A percentile compares a stretch with the other conserved stretches of the same genome.
These are phyloP conservation scores for Euplagia quadripunctaria DNA, from an alignment of 2,888 invertebrate species.

Conservation along the genomic window DNA sequence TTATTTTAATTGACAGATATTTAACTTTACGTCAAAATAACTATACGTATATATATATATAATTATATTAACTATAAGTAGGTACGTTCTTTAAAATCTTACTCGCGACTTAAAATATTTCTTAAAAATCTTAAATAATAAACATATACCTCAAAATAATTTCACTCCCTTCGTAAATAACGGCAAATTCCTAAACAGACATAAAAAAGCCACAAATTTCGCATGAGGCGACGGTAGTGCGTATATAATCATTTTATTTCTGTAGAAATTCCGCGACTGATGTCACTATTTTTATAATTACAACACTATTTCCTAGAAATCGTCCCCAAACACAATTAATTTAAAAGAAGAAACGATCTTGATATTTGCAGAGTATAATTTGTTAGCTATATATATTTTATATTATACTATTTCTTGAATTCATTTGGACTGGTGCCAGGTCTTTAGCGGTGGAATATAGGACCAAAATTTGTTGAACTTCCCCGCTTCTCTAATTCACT, in stretches of 20 bases:
- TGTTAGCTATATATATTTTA: conserved; percentile 50
- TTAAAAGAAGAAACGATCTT: conserved; percentile 44
- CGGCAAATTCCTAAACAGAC: conserved; percentile 24
- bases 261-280: conserved; percentile 43
- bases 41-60: too few relatives aligned
- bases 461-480: conserved; percentile 46
- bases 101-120: neutral
- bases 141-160: conserved; percentile 5
- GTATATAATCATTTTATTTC: conserved; percentile 47
- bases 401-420: conserved; percentile 46
- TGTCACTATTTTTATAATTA: conserved; percentile 55
- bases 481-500: conserved; percentile 38
- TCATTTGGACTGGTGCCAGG: conserved; percentile 55
- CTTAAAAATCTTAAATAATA: neutral
- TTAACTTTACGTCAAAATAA: too few relatives aligned
- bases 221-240: conserved; percentile 23
- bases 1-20: too few relatives aligned
- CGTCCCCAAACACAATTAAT: conserved; percentile 51
- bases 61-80: too few relatives aligned
- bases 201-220: conserved; percentile 19
- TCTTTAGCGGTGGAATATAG: conserved; percentile 49
- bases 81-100: too few relatives aligned
- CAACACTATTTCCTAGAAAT: conserved; percentile 59
- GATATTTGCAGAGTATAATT: conserved; percentile 51
- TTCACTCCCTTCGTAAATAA: conserved; percentile 15